phyloP scores from a whole-genome alignment of 1,140 invertebrate species.

The Diuraphis noxia region DNA sequence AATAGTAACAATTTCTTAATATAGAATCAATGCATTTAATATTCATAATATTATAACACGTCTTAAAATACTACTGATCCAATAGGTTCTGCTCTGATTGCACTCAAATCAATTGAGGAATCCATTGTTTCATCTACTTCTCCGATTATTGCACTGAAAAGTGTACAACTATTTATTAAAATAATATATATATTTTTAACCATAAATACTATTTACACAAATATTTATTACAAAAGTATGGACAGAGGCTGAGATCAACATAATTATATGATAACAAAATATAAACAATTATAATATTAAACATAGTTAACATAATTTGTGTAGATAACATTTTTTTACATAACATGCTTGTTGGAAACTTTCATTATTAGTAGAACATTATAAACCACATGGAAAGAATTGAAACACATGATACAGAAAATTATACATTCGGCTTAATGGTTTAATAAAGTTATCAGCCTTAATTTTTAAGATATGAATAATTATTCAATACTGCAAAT shows the following conservation, averaged over 20 bases:
- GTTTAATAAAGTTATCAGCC: no score
- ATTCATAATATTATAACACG: not conserved
- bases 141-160: conserved; percentile 81
- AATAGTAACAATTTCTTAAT: conserved; percentile 20
- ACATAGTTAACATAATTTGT: not conserved
- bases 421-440: no score
- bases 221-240: no score
- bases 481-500: no score
- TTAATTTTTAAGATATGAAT: no score
- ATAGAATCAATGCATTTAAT: conserved; percentile 18
- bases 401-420: not conserved
- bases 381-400: not conserved
- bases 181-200: not conserved
- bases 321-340: no score
- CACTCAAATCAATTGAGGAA: conserved; percentile 78
- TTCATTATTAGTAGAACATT: not conserved
- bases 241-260: not conserved
- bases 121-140: conserved; percentile 91
- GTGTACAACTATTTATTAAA: conserved; percentile 19
- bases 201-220: no score
- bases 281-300: not conserved
- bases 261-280: not conserved
- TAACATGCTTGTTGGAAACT: not conserved
- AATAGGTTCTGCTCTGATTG: conserved; percentile 87
- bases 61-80: conserved; percentile 79